These are phyloP conservation scores for Stegodyphus dumicola DNA, from an alignment of 1,140 invertebrate species.

Conservation along the genomic window DNA sequence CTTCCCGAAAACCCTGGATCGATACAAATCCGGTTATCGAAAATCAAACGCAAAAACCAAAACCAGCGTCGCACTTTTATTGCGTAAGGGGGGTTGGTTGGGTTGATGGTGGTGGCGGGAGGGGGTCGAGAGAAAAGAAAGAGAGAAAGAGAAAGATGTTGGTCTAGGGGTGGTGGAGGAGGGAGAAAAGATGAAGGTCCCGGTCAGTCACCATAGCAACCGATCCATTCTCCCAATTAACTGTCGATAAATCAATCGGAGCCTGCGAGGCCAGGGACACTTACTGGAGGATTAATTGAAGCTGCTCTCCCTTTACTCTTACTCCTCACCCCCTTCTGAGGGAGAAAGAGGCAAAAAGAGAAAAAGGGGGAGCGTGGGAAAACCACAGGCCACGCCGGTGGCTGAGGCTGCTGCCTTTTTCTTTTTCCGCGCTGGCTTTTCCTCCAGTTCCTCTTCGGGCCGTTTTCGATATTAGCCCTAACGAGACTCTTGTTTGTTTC, in stretches of 20 bases:
- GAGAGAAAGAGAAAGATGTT: constrained; percentile 27
- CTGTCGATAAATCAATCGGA: constrained; percentile 61
- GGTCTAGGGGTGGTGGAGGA: neutral
- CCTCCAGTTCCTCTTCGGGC: neutral
- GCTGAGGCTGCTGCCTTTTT: constrained; percentile 21
- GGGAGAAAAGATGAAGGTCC: constrained; percentile 54
- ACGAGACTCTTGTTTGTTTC: constrained; percentile 17
- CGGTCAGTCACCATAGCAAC: constrained; percentile 60
- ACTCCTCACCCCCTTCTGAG: neutral
- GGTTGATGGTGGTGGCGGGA: neutral
- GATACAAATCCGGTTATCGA: constrained; percentile 61
- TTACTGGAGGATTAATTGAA: constrained; percentile 59
- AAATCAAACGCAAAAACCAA: constrained; percentile 61
- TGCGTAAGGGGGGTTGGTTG: constrained; percentile 18
- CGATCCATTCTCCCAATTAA: constrained; percentile 60
- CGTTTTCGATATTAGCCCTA: constrained; percentile 18
- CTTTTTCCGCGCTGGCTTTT: constrained; percentile 9
- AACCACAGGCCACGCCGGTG: constrained; percentile 51
- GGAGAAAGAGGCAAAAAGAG: constrained; percentile 14
- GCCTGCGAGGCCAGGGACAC: constrained; percentile 54
- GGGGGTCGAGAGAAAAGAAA: constrained; percentile 9
- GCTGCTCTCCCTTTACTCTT: constrained; percentile 43
- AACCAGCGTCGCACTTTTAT: constrained; percentile 59
- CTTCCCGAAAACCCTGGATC: constrained; percentile 22
- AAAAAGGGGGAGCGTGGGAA: constrained; percentile 38